Base-by-base conservation (phyloP, 2,113 vertebrate genomes). In the Bufo gargarizans region DNA sequence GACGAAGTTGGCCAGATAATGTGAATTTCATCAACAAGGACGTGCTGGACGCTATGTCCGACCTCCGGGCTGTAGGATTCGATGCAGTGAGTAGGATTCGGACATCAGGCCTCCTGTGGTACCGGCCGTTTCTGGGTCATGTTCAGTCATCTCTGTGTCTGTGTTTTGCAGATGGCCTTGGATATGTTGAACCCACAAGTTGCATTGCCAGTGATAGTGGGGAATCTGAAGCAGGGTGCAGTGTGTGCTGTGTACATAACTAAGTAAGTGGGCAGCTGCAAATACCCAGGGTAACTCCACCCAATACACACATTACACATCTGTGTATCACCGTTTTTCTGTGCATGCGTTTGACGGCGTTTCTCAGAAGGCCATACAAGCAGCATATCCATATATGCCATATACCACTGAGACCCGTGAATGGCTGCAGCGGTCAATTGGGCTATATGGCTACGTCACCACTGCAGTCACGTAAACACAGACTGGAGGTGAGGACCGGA, bases 221-320 rank as follows among this genome's bases (percentile, higher is more conserved):
- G 93, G 84, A 93, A 93, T 90, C 95, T 99, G 89, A 96, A 98
- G 90, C 90, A 93, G 0, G 97, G 97, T 69, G 97, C 93, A 0
- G 92, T 98, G 17, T 98, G 97, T 14, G 93, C 94, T 3, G 92
- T 97, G 65, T 99, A 98, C 92, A 91, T 98, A 82, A 95, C 96
- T 67, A 99, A 98, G 98, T 99, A 92, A 93, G 97, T 97, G 89
- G 91, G 72, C 13, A 22, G 53, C 53, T 58, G n/a, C 77, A 58
- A 33, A 59, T 9, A 16, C 22, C 1, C 43, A 8, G 0, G 71
- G 19, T 47, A 2, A 45, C 20, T 45, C 33, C 8, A 12, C 56
- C 9, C 53, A 6, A 53, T 53, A 53, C 9, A 53, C 53, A 33
- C 33, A 33, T 33, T 33, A 33, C 33, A 33, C 33, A 33, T 33